Conservation (phyloP, 2,113 vertebrate genomes). For the Ciconia maguari region DNA sequence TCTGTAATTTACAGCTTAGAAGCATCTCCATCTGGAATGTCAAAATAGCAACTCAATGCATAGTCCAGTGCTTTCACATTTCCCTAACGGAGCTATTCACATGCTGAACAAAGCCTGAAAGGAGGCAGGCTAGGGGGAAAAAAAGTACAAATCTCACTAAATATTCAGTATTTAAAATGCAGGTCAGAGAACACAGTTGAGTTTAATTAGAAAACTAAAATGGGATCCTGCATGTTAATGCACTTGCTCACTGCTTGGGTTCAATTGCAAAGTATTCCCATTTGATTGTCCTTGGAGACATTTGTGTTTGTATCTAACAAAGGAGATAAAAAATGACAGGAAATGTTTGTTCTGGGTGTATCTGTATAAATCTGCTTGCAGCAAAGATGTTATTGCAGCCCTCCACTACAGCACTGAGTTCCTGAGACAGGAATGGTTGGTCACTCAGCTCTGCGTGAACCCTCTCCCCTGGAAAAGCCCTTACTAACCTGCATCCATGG, state of each 20-base stretch:
- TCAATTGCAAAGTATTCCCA: constrained; percentile 56
- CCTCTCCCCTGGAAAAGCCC: background rate
- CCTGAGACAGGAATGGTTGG: background rate
- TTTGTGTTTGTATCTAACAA: constrained; percentile 51
- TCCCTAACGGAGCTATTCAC: constrained; percentile 57
- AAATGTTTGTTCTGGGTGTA: constrained; percentile 69
- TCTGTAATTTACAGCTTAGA: constrained; percentile 58
- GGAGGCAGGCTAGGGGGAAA: background rate
- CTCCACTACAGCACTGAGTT: background rate
- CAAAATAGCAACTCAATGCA: constrained; percentile 39
- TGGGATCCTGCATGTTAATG: constrained; percentile 46
- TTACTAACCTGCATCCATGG: background rate
- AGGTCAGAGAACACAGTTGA: constrained; percentile 37
- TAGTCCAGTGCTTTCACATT: constrained; percentile 42
- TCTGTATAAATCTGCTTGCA: constrained; percentile 53
- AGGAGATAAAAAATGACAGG: constrained; percentile 66
- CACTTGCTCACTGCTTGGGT: constrained; percentile 32
- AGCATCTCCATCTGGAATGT: constrained; percentile 59
- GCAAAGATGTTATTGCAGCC: constrained; percentile 37
- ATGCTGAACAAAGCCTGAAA: constrained; percentile 57
- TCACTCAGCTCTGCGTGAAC: background rate
- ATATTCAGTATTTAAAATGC: constrained; percentile 47
- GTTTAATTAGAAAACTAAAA: constrained; percentile 56
- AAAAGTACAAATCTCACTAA: constrained; percentile 35
- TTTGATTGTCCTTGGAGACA: constrained; percentile 59